Evolutionary conservation across 2,113 vertebrate species (phyloP), one percentile per base, ranked within the genome.

Genomic region (Leucopsar rothschildi): DNA sequence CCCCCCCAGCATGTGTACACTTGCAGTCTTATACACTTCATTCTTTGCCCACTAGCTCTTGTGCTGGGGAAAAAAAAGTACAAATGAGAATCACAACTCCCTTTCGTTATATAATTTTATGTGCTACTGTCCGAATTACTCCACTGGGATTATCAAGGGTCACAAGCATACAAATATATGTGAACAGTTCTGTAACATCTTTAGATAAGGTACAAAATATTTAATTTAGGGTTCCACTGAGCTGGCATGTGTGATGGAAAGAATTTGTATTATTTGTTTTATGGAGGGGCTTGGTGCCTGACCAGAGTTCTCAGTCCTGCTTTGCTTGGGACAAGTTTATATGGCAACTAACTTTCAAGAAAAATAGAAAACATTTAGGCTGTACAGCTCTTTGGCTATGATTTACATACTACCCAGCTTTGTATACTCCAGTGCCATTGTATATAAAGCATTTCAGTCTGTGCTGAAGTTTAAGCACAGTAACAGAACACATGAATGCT

Each of bases 131-230:
- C 73, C 0, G 0, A 83, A 11, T 55, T 72, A 53, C 16, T 72
- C 29, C 37, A 53, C 29, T 33, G 55, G 55, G 50, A 39, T 66
- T 61, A 29, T 72, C 42, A 47, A 65, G 55, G 66, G 42, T 65
- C 63, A 77, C 2, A 1, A 71, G 55, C 13, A 61, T 31, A 44
- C 0, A 0, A 60, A 50, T 35, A 19, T 28, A 63, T 47, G 45
- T 50, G 82, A 93, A 88, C 0, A 19, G 37, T 27, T 88, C 85
- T 39, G 35, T 57, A 53, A 77, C 33, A 29, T 23, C 63, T 86
- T 88, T 53, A 72, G 55, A 27, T 69, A 73, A 65, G 21, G 59
- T 22, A 80, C 20, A 82, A 83, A 88, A 60, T 49, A 64, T 49
- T 87, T 91, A 65, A 87, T 72, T 90, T 65, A 69, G 39, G 9